Base-by-base conservation (phyloP, 2,888 invertebrate genomes). In the Drosophila meridionalis region DNA sequence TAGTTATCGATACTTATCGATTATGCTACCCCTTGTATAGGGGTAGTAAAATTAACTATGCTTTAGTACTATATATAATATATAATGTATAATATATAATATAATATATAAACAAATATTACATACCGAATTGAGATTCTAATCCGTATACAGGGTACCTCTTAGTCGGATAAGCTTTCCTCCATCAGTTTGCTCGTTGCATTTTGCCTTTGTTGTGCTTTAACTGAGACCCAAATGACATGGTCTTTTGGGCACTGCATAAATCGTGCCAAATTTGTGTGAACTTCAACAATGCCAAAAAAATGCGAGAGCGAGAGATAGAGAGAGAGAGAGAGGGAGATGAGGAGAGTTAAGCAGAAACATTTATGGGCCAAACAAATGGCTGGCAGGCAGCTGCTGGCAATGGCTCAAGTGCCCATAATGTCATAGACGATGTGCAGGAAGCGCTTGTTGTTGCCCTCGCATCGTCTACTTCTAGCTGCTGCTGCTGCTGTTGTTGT, bases 331-430 rank as follows among this genome's bases (percentile, higher is more conserved):
- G 9, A 52, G 48, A 52, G 53, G 43, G 30, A 45, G 56, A 52
- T 69, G 56, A n/a, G 73, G 53, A 62, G 34, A 36, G 61, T 52
- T 66, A 48, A 26, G 73, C 72, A 74, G 80, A 83, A 81, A 88
- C 87, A 88, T 85, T 85, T 88, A 85, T 83, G 86, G 80, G 55
- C 72, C 73, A 83, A 78, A 79, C 78, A 86, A 81, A 86, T 81
- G 89, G 68, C 69, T 68, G 48, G 68, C 55, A 57, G 68, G 77
- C 87, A 81, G 75, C 50, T 73, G 61, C 73, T 85, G 87, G 87
- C 84, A 84, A 72, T 70, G 74, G 76, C 89, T 86, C 89, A 86
- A 86, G 85, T 86, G 89, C 82, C 84, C 84, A 89, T 86, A 87
- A 85, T 85, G 84, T 75, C 89, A 87, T 82, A 84, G 82, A 86